Conservation (phyloP, 2,113 vertebrate genomes). For the Cyanistes caeruleus region DNA sequence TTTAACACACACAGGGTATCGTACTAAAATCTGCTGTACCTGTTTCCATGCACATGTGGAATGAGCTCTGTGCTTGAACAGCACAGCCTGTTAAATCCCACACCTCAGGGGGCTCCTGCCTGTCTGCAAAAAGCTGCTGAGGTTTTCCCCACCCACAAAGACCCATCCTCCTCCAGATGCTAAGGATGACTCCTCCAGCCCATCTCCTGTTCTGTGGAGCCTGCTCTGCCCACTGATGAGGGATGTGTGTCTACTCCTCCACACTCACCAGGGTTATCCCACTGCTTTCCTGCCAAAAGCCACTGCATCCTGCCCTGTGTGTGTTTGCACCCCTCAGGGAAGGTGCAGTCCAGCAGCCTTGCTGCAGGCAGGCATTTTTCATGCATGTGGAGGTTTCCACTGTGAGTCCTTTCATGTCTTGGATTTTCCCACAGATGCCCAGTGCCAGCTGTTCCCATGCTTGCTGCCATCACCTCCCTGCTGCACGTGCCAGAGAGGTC, state of each 20-base stretch:
- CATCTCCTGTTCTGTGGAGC: neutral
- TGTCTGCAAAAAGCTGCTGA: neutral
- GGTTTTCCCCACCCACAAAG: neutral
- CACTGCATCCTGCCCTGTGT: fast-evolving
- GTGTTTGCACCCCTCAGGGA: neutral
- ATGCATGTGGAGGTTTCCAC: neutral
- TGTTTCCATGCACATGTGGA: neutral
- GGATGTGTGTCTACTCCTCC: neutral
- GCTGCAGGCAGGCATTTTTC: neutral
- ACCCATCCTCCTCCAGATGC: neutral
- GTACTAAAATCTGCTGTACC: neutral
- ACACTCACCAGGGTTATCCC: fast-evolving
- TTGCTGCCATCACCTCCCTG: neutral
- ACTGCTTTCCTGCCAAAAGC: fast-evolving
- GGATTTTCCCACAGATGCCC: neutral
- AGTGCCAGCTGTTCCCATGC: neutral
- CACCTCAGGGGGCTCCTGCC: neutral
- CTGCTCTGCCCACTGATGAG: neutral
- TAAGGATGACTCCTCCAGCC: neutral
- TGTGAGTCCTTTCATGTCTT: neutral
- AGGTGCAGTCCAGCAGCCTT: neutral
- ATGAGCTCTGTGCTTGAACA: neutral
- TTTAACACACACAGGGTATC: neutral
- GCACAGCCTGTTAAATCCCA: neutral
- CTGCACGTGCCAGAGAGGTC: neutral